Conservation (phyloP, 2,113 vertebrate genomes). For the Cottus gobio region DNA sequence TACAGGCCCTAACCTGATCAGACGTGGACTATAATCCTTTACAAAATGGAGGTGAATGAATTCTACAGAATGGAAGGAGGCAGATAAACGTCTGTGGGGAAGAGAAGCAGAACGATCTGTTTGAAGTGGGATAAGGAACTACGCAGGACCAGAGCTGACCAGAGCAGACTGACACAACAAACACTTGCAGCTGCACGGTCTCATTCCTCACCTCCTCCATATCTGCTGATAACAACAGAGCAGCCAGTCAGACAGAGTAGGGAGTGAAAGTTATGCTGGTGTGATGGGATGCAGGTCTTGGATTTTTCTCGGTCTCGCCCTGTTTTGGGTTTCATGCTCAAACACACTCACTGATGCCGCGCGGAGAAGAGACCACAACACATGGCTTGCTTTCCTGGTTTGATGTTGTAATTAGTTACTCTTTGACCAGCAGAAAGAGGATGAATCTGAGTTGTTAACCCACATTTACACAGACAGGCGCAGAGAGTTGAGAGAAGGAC, state of each 20-base stretch:
- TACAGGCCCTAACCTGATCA: slow-evolving; percentile 16
- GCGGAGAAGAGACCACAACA: slow-evolving; percentile 9
- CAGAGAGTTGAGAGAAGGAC: slow-evolving; percentile 43
- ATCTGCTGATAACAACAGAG: slow-evolving; percentile 70
- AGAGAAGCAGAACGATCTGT: slow-evolving; percentile 60
- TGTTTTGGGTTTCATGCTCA: slow-evolving; percentile 18
- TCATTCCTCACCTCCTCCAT: slow-evolving; percentile 64
- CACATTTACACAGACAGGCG: slow-evolving; percentile 20
- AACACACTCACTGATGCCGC: not conserved
- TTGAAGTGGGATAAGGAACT: slow-evolving; percentile 77
- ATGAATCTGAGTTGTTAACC: slow-evolving; percentile 29
- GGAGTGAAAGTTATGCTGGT: slow-evolving; percentile 49
- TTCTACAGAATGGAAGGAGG: slow-evolving; percentile 41
- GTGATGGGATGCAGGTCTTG: slow-evolving; percentile 44
- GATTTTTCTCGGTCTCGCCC: slow-evolving; percentile 34
- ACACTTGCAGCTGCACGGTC: slow-evolving; percentile 72
- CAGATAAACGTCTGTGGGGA: slow-evolving; percentile 56
- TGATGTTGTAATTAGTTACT: not conserved
- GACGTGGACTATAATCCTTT: slow-evolving; percentile 32
- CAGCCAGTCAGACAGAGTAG: slow-evolving; percentile 37
- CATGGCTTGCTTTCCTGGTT: not conserved
- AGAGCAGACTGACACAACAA: slow-evolving; percentile 73
- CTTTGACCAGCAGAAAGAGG: slow-evolving; percentile 24
- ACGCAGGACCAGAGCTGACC: slow-evolving; percentile 37
- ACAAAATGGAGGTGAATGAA: slow-evolving; percentile 44